Conservation (phyloP, 1,140 invertebrate genomes). For the Berghia stephanieae region DNA sequence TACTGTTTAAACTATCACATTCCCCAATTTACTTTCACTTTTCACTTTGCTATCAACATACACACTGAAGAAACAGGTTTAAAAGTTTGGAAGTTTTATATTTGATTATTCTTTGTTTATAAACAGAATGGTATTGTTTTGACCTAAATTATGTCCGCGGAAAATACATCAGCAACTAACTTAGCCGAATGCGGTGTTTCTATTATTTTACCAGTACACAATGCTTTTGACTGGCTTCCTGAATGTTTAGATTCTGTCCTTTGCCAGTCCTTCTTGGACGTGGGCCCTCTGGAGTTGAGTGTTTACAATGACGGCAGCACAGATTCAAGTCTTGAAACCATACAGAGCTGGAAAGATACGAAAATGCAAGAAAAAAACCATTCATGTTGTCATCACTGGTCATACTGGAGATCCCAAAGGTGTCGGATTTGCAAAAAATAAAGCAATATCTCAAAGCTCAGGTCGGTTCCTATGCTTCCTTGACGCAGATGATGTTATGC, state of each 20-base stretch:
- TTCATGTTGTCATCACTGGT: conserved; percentile 67
- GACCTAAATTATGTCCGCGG: too few relatives aligned
- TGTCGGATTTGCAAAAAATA: conserved; percentile 80
- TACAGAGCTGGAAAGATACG: background rate
- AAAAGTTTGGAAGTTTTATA: too few relatives aligned
- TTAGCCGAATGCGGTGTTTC: too few relatives aligned
- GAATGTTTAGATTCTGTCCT: conserved; percentile 74
- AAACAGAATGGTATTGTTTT: too few relatives aligned
- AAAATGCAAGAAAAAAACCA: conserved; percentile 45
- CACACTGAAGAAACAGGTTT: too few relatives aligned
- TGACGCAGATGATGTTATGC: conserved; percentile 76
- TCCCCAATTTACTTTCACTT: too few relatives aligned
- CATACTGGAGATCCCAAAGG: conserved; percentile 68
- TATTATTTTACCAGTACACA: conserved; percentile 75
- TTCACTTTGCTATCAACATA: too few relatives aligned
- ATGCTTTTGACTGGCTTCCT: conserved; percentile 75
- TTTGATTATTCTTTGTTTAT: too few relatives aligned
- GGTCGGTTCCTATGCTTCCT: conserved; percentile 81
- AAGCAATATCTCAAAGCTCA: conserved; percentile 72
- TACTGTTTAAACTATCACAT: too few relatives aligned
- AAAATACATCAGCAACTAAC: too few relatives aligned
- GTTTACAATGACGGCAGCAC: conserved; percentile 77
- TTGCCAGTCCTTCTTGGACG: conserved; percentile 70
- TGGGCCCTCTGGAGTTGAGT: conserved; percentile 72
- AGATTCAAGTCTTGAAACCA: too few relatives aligned